Percentiles rank a stretch among this genome's conserved stretches.
phyloP scores from a whole-genome alignment of 1,140 invertebrate species.

The Chironomus striatipennis region DNA sequence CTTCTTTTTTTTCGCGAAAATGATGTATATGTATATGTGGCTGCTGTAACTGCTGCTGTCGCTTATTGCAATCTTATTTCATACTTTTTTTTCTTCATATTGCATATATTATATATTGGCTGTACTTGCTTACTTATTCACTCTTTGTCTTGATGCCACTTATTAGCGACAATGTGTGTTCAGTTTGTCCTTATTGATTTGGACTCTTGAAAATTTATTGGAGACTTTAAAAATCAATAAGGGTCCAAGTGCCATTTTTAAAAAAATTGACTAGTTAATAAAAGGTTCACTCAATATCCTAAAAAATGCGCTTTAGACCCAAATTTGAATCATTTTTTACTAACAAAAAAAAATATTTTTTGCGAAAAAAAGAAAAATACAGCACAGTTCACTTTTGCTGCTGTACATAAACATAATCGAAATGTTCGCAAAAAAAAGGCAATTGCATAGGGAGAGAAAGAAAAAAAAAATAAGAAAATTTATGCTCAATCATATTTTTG shows the following conservation, averaged over 20 bases:
- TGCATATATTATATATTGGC: no score
- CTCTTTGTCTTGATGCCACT: no score
- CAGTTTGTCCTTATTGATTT: no score
- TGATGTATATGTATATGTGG: not conserved
- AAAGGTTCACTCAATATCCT: no score
- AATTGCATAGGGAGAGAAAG: conserved; percentile 5
- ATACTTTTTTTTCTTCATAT: not conserved
- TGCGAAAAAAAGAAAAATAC: not conserved
- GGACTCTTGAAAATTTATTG: no score
- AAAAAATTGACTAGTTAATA: no score
- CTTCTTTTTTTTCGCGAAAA: not conserved
- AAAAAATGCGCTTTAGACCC: not conserved
- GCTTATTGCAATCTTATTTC: not conserved
- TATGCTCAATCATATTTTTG: conserved; percentile 14
- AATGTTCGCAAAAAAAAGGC: not conserved
- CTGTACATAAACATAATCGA: not conserved
- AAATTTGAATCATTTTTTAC: not conserved
- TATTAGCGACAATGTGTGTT: no score
- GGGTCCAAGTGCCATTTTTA: no score
- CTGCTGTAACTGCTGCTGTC: not conserved
- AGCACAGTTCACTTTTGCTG: not conserved
- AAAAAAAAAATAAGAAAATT: not conserved
- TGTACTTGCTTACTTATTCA: no score
- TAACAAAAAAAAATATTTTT: not conserved
- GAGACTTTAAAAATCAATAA: no score